phyloP scores from a whole-genome alignment of 2,797 vertebrate genomes.

The Chromobotia macracanthus region DNA sequence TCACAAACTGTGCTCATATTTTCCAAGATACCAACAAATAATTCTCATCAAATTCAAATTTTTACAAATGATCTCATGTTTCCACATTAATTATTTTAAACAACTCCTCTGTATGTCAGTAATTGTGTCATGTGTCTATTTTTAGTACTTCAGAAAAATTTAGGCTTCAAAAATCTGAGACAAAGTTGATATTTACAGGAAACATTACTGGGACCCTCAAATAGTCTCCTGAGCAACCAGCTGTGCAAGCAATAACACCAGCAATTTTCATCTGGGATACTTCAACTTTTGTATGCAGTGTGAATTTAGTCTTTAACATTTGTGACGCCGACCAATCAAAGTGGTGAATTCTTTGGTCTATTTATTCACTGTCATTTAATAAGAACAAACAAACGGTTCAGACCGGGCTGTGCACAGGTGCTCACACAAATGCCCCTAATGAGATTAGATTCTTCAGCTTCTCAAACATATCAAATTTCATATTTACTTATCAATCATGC shows the following conservation, averaged over 20 bases:
- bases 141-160: too few species aligned
- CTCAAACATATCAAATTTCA: constrained; percentile 75
- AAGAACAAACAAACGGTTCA: constrained; percentile 62
- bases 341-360: constrained; percentile 8
- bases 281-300: neutral
- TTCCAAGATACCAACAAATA: too few species aligned
- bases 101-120: too few species aligned
- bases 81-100: too few species aligned
- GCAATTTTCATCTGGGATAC: neutral
- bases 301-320: neutral
- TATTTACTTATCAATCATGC: constrained; percentile 86
- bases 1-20: too few species aligned
- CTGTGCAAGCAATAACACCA: neutral
- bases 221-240: neutral
- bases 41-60: too few species aligned
- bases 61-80: too few species aligned
- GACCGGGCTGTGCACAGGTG: constrained; percentile 55
- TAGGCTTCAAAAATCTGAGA: constrained; percentile 30
- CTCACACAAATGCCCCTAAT: constrained; percentile 52
- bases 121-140: too few species aligned
- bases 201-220: neutral
- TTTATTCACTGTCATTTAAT: constrained; percentile 56
- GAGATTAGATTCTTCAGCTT: constrained; percentile 71
- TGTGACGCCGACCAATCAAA: neutral
- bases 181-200: neutral